Evolutionary conservation across 1,140 invertebrate species (phyloP).

Genomic region (Formica exsecta): DNA sequence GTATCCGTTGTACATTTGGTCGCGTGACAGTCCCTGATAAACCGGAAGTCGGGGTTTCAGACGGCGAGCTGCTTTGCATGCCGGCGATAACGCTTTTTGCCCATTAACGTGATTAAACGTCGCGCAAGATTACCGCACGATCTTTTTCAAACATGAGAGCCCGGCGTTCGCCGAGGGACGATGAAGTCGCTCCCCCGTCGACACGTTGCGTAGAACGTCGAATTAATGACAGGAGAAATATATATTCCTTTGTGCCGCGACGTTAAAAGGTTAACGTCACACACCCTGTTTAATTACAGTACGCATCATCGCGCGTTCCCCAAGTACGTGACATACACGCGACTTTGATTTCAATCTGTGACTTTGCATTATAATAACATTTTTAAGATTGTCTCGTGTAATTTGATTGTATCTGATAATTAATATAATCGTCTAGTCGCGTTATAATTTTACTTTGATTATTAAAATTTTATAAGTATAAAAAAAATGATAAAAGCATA

Average conservation of each 20-base stretch:
- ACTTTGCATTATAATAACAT: constrained; percentile 22
- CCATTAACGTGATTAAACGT: constrained; percentile 83
- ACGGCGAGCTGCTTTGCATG: constrained; percentile 77
- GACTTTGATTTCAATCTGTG: constrained; percentile 36
- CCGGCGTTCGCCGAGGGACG: neutral
- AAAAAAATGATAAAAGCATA: neutral
- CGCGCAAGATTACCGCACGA: constrained; percentile 65
- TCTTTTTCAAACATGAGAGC: constrained; percentile 65
- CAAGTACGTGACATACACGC: constrained; percentile 27
- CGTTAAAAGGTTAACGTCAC: constrained; percentile 48
- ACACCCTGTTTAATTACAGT: constrained; percentile 39
- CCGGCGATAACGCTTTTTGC: constrained; percentile 80
- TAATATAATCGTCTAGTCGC: neutral
- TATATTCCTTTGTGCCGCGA: constrained; percentile 24
- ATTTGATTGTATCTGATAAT: constrained; percentile 2
- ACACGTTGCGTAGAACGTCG: constrained; percentile 19
- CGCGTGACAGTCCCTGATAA: constrained; percentile 75
- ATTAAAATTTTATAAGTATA: neutral
- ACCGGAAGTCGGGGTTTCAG: constrained; percentile 71
- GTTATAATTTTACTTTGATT: constrained; percentile 4
- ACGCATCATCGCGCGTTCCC: constrained; percentile 8
- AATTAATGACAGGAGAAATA: constrained; percentile 51
- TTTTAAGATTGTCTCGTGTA: neutral
- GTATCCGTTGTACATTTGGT: constrained; percentile 69
- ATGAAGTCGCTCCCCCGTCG: constrained; percentile 25